Base-by-base conservation (phyloP, 2,113 vertebrate species). In the Acanthisitta chloris region DNA sequence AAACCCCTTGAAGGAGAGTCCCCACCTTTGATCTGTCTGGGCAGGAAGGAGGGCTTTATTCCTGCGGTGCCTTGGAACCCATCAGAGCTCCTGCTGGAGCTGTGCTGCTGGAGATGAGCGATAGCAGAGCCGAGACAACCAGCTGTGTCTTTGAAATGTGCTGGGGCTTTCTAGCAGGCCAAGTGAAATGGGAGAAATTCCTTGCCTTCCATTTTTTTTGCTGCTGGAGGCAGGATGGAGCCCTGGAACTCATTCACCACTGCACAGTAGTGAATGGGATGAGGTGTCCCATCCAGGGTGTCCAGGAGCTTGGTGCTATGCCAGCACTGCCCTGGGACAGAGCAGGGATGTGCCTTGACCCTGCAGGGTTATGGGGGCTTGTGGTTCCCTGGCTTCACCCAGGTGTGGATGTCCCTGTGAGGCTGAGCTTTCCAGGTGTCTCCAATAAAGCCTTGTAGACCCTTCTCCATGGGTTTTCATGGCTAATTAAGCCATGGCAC, bases 1-100 rank as follows among this genome's bases (percentile, higher is more conserved):
- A 19, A 91, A 64, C 70, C 59, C 72, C 67, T 81, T 12, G 62
- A 51, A 89, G 91, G 65, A 94, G 87, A 89, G 67, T 92, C 70
- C 61, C 12, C 17, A 3, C 23, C 81, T 91, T 69, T 81, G 91
- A 59, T 81, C 48, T 70, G 77, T 64, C 83, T 64, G 84, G 94
- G 88, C 65, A 92, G 88, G 45, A 42, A 42, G 61, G 54, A 73
- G 80, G 5, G 83, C 77, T 58, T 83, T 4, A 42, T 58, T 92
- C 85, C 91, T 48, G 48, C 4, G 15, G 58, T 34, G 87, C 62
- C 79, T 90, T 83, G 92, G 86, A 86, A 91, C 62, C 45, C 70
- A 20, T 10, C 66, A n/a, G 69, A 66, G 16, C 83, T 89, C 89
- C 91, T 18, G 89, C 89, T 88, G 94, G 14, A 12, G 5, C 57